Percentiles rank a stretch among this genome's conserved stretches.
Conservation (phyloP, 2,797 vertebrate species). For the Melanotaenia trifasciata region DNA sequence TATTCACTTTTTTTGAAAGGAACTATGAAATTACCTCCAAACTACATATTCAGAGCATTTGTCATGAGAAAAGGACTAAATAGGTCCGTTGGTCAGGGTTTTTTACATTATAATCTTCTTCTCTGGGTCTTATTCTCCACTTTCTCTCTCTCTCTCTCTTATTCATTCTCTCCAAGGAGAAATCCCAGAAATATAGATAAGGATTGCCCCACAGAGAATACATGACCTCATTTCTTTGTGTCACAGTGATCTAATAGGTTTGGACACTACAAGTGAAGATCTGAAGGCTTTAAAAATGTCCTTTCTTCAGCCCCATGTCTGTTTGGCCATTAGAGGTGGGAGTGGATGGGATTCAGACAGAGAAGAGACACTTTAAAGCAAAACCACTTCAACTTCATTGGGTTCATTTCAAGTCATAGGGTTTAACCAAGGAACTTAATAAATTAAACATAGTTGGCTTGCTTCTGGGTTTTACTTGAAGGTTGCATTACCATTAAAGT, state of each 20-base stretch:
- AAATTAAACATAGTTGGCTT: constrained; percentile 17
- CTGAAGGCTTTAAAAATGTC: constrained; percentile 61
- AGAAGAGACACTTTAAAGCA: constrained; percentile 36
- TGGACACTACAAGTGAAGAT: constrained; percentile 59
- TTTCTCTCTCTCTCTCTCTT: constrained; percentile 26
- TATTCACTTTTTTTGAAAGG: constrained; percentile 51
- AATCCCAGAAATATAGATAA: constrained; percentile 66
- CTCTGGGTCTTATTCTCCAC: constrained; percentile 63
- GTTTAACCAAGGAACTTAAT: constrained; percentile 12
- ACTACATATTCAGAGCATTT: constrained; percentile 68
- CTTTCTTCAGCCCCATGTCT: constrained; percentile 45
- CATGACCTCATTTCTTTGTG: constrained; percentile 77
- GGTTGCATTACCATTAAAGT: constrained; percentile 6
- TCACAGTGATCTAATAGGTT: constrained; percentile 74
- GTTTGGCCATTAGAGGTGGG: constrained; percentile 32
- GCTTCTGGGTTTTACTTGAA: background rate
- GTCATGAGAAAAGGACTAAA: constrained; percentile 65
- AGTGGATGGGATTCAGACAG: constrained; percentile 43
- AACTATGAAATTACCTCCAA: constrained; percentile 43
- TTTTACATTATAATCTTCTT: constrained; percentile 72
- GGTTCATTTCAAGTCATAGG: constrained; percentile 30
- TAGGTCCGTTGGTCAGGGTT: constrained; percentile 53
- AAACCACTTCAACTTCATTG: constrained; percentile 27
- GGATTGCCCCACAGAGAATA: constrained; percentile 63
- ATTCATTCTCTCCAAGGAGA: constrained; percentile 43